phyloP scores from a whole-genome alignment of 2,113 vertebrate genomes.

The Oceanodroma tethys region DNA sequence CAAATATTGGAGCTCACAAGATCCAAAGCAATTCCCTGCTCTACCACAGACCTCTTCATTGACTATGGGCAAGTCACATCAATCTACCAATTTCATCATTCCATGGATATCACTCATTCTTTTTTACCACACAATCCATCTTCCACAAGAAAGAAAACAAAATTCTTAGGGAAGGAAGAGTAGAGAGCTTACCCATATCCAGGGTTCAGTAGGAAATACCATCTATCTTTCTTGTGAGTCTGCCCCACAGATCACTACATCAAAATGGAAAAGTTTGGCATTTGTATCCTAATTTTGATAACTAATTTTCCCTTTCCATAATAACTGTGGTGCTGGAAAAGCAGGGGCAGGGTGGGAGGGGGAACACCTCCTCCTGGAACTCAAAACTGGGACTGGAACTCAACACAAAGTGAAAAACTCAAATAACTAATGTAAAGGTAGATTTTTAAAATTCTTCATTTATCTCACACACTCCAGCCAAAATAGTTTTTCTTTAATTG shows the following conservation, averaged over 20 bases:
- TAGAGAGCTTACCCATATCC: not conserved
- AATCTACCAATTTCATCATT: not conserved
- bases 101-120: not conserved
- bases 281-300: not conserved
- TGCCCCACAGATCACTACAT: not conserved
- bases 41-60: not conserved
- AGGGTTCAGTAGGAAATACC: not conserved
- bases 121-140: not conserved
- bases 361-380: not conserved
- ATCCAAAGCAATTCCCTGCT: not conserved
- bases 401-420: not conserved
- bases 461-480: not conserved
- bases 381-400: not conserved
- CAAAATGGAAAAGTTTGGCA: not conserved
- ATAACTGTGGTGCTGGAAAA: not conserved
- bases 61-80: not conserved
- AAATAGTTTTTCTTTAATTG: not conserved
- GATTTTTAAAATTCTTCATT: not conserved
- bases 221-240: not conserved
- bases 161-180: not conserved
- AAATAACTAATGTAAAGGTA: not conserved
- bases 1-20: not conserved
- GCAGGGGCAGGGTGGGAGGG: not conserved
- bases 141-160: not conserved
- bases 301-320: not conserved